phyloP scores from a whole-genome alignment of 2,888 invertebrate species.

The Acanthosepion lycidas region DNA sequence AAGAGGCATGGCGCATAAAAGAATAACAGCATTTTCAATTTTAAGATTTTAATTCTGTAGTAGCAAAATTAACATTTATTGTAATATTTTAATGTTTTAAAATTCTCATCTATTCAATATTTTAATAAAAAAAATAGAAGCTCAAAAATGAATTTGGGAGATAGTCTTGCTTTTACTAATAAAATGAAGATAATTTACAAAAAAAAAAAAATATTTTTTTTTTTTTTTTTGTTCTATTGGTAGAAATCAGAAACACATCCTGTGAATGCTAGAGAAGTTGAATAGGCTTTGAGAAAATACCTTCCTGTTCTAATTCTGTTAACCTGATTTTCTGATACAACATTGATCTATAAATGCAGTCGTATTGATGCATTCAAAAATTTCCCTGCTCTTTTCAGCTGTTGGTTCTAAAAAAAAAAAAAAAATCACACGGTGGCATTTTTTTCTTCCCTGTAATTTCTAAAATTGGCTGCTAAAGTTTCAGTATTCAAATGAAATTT shows the following conservation, averaged over 20 bases:
- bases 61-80: too few species aligned
- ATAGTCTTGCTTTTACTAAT: too few species aligned
- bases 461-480: too few species aligned
- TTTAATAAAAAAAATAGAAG: too few species aligned
- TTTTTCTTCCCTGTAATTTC: not conserved
- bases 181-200: not conserved
- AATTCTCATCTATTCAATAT: too few species aligned
- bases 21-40: too few species aligned
- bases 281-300: not conserved
- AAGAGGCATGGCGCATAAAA: too few species aligned
- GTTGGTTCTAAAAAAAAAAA: not conserved
- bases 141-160: not conserved
- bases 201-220: not conserved
- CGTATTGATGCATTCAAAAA: not conserved
- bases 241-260: not conserved
- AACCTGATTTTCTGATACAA: not conserved
- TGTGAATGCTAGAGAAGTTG: not conserved
- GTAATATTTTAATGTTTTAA: too few species aligned
- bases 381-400: not conserved
- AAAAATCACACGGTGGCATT: not conserved
- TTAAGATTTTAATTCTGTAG: too few species aligned
- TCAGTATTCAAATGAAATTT: too few species aligned
- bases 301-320: conserved; percentile 33
- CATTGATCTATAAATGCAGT: not conserved
- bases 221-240: not conserved